phyloP scores from a whole-genome alignment of 2,797 vertebrate species.

The Luscinia megarhynchos region DNA sequence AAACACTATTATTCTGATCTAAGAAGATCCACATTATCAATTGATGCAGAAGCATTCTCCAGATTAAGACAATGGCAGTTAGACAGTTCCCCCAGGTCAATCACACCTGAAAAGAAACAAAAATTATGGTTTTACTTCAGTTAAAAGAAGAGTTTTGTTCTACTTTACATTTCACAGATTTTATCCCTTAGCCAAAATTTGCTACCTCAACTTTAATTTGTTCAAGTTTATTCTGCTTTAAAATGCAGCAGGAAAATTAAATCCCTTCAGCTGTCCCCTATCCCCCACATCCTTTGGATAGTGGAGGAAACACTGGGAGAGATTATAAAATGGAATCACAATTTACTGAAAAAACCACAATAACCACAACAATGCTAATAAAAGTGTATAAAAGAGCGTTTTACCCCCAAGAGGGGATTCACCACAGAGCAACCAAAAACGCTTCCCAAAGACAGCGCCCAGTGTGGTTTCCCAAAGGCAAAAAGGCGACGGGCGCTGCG shows the following conservation, averaged over 20 bases:
- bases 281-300: not conserved
- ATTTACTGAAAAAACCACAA: not conserved
- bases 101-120: not conserved
- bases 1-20: not conserved
- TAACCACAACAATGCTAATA: not conserved
- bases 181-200: not conserved
- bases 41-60: not conserved
- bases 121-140: not conserved
- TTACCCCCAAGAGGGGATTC: not conserved
- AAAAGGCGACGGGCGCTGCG: rapidly evolving
- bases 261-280: not conserved
- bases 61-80: not conserved
- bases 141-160: not conserved
- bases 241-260: not conserved
- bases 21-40: not conserved
- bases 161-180: not conserved
- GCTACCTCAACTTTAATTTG: not conserved
- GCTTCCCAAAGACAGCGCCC: too few species aligned
- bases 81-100: not conserved
- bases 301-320: not conserved
- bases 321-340: not conserved
- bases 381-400: not conserved
- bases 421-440: not conserved
- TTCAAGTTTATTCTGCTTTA: not conserved
- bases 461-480: not conserved